These are phyloP conservation scores for Bos indicus DNA, from an alignment of 2,113 vertebrate genomes.

Conservation along the genomic window DNA sequence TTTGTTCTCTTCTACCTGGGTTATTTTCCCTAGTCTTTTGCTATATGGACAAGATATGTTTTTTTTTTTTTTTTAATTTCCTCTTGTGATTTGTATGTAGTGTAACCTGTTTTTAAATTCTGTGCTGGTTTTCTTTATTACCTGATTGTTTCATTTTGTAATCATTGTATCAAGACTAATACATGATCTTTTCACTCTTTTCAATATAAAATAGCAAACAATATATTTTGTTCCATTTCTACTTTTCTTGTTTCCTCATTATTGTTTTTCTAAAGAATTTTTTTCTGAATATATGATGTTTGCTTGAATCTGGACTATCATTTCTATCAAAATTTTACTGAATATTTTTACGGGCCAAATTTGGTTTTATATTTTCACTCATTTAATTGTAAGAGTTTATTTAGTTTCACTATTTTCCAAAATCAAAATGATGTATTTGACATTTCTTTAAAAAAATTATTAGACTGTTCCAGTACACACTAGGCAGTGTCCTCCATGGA, in stretches of 20 bases:
- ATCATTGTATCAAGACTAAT: neutral
- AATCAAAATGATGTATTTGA: neutral
- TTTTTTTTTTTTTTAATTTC: neutral
- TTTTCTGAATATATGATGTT: neutral
- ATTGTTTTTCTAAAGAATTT: neutral
- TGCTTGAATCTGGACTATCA: neutral
- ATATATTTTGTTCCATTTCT: neutral
- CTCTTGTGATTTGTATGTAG: neutral
- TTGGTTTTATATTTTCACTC: neutral
- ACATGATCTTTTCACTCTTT: neutral
- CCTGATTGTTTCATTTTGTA: neutral
- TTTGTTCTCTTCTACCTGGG: neutral
- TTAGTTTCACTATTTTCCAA: neutral
- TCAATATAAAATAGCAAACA: neutral
- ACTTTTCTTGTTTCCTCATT: neutral
- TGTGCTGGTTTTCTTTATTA: neutral
- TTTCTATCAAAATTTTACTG: neutral
- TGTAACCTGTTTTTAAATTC: neutral
- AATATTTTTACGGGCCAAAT: neutral
- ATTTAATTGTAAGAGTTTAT: neutral
- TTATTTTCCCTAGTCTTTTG: neutral
- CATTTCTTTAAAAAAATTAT: neutral
- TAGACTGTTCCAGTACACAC: neutral
- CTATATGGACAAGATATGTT: neutral
- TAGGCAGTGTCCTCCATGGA: rapidly evolving